Base-by-base conservation (phyloP, 2,113 vertebrate genomes). In the Tapirus terrestris region DNA sequence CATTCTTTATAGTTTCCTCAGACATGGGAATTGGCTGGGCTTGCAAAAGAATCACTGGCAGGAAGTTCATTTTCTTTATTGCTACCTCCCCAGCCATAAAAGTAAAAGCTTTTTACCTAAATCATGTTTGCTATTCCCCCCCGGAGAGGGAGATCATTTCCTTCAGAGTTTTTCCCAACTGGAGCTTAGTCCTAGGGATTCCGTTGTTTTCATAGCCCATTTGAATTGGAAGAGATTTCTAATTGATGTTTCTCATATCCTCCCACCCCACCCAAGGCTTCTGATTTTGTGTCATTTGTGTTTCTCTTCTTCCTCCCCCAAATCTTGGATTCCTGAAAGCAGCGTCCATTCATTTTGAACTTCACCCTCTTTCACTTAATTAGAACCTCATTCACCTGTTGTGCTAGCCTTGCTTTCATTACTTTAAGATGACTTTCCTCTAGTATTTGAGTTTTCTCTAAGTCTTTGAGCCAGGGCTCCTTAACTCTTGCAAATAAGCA, bases 11-110 rank as follows among this genome's bases (percentile, higher is more conserved):
- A 87, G 91, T 93, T 96, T 98, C 53, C 70, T 29, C 97, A 94
- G 95, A 97, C 84, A 56, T 60, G n/a, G 7, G 53, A 94, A 68
- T 97, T 98, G 97, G 94, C 96, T 97, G 82, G 87, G 88, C 97
- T 98, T 98, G 96, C 98, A 98, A 98, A 98, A 75, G 94, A 98
- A 96, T 96, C 92, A 0, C 3, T 97, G 97, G 85, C 96, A 98
- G 95, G 60, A 90, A 98, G 93, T 98, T 98, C 25, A 61, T 98
- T 98, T 98, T 98, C 87, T 96, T 94, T 96, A 86, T 95, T 98
- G 96, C 91, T 98, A 75, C 97, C 97, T 98, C 73, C 70, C 68
- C 72, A 91, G 82, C 83, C 13, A 53, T 98, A 97, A 98, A 98
- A 96, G 89, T 58, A 17, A 98, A 96, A 82, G 31, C 63, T 92